A percentile compares a stretch with the other conserved stretches of the same genome.
These are phyloP conservation scores for Hirundichthys speculiger DNA, from an alignment of 2,113 vertebrate species.

Conservation along the genomic window DNA sequence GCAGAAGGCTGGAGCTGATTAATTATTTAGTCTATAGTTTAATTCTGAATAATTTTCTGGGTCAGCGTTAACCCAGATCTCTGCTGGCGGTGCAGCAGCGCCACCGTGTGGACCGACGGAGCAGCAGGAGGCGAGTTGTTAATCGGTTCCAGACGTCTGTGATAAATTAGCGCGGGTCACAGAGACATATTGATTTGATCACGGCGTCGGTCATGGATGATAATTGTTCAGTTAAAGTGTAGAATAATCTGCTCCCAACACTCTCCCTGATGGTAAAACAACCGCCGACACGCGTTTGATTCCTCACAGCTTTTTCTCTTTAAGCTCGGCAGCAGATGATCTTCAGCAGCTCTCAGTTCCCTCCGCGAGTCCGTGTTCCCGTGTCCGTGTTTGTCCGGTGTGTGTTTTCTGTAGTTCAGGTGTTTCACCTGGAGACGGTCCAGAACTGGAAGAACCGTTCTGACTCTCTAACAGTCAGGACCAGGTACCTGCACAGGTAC, in stretches of 20 bases:
- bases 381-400: too few species aligned
- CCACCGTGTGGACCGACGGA: slow-evolving; percentile 34
- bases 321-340: not conserved
- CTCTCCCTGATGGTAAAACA: slow-evolving; percentile 5
- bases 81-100: slow-evolving; percentile 19
- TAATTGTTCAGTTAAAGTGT: slow-evolving; percentile 70
- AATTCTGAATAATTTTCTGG: too few species aligned
- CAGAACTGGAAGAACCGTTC: too few species aligned
- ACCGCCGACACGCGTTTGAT: slow-evolving; percentile 15
- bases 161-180: slow-evolving; percentile 68
- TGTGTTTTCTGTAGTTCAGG: too few species aligned
- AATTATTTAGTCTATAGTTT: too few species aligned
- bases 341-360: too few species aligned
- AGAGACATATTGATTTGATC: slow-evolving; percentile 74
- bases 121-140: too few species aligned
- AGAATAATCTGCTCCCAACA: slow-evolving; percentile 54
- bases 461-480: too few species aligned
- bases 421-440: too few species aligned
- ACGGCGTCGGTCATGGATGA: slow-evolving; percentile 68
- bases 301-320: slow-evolving; percentile 2
- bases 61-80: not conserved
- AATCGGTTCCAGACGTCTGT: slow-evolving; percentile 64
- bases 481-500: too few species aligned
- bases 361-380: too few species aligned
- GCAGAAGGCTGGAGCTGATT: not conserved